Evolutionary conservation across 2,113 vertebrate genomes (phyloP), one percentile per base, ranked within the genome.

Genomic region (Gasterosteus nipponicus): DNA sequence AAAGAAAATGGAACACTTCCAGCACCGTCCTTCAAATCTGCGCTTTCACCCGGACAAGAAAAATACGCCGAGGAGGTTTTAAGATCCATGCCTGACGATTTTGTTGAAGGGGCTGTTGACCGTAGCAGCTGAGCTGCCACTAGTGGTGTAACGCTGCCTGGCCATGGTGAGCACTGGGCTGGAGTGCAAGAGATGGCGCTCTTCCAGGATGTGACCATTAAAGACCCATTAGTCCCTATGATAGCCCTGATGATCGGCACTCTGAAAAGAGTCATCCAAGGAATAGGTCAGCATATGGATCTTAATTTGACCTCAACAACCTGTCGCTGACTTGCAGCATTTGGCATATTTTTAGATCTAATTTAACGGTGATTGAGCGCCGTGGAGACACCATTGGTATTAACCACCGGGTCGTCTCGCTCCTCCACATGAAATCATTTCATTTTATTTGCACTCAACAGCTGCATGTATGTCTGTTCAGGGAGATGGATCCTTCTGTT

Each of bases 201-300:
- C 69, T 76, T 77, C 85, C 85, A 90, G 77, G 72, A 81, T 75
- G 66, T 73, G 74, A 84, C 86, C 81, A 89, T 92, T 91, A 91
- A 77, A 77, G 88, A 80, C 83, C 90, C 88, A 93, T 93, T 93
- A 93, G 87, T 82, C 76, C 82, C 76, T 80, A 89, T 89, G 92
- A 92, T 87, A 87, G 85, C 59, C 77, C 77, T 47, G 81, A 86
- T 86, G 89, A 93, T 92, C 68, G 84, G 86, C 71, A 82, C 81
- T 86, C 80, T 67, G 71, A 85, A 73, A 82, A 58, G 83, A 85
- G 72, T 53, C 66, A 63, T 84, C 65, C 66, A 51, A 70, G 80
- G 77, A 86, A 91, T 93, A 94, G 92, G 93, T 93, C 90, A 93
- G 76, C 49, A 14, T 68, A 91, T 93, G 88, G 90, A 93, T 93